Evolutionary conservation across 2,888 invertebrate species (phyloP).

Genomic region (Horisme vitalbata): DNA sequence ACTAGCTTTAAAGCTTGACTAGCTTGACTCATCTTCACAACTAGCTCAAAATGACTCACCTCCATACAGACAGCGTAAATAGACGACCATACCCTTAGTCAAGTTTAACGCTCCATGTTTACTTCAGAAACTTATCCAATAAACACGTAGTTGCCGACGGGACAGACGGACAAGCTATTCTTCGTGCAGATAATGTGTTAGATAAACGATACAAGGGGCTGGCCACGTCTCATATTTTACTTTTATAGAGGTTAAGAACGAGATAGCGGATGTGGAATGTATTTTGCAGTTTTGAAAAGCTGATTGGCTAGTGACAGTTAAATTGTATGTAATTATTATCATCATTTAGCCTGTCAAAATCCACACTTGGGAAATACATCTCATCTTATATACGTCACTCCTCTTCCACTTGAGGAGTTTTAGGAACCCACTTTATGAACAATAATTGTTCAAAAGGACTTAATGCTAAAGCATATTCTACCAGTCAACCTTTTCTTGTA

Average conservation of each 20-base stretch:
- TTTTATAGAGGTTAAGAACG: conserved; percentile 16
- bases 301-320: background rate
- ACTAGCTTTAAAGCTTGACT: too few relatives aligned
- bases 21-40: too few relatives aligned
- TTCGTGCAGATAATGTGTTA: conserved; percentile 25
- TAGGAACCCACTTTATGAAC: too few relatives aligned
- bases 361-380: too few relatives aligned
- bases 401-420: too few relatives aligned
- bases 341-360: too few relatives aligned
- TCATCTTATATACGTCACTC: too few relatives aligned
- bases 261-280: conserved; percentile 5
- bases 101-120: conserved; percentile 13
- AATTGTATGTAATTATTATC: too few relatives aligned
- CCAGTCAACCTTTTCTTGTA: too few relatives aligned
- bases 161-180: conserved; percentile 19
- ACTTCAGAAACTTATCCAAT: conserved; percentile 23
- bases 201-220: conserved; percentile 33
- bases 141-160: conserved; percentile 20
- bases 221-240: conserved; percentile 23
- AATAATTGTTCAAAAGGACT: too few relatives aligned
- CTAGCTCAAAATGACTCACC: background rate
- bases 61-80: background rate
- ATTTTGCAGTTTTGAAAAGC: conserved; percentile 11
- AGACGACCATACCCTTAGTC: background rate
- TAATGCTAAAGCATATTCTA: too few relatives aligned